These are phyloP conservation scores for Psilanteris sp. DNA, from an alignment of 1,140 invertebrate species.

Conservation along the genomic window DNA sequence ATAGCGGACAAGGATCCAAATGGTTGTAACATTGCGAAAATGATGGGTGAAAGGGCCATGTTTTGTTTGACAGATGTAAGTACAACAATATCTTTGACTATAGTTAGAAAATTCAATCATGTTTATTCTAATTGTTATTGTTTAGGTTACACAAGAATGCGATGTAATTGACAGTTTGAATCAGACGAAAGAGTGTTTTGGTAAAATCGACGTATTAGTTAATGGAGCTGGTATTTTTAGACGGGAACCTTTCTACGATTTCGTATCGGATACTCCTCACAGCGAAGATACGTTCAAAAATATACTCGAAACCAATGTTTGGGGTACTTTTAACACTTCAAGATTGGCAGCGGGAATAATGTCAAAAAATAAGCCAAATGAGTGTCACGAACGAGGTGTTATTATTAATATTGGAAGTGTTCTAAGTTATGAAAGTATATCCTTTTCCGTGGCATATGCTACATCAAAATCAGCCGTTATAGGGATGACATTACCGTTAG, in stretches of 20 bases:
- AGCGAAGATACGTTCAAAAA: constrained; percentile 43
- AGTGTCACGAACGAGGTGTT: constrained; percentile 61
- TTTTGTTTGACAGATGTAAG: constrained; percentile 64
- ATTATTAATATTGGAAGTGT: constrained; percentile 65
- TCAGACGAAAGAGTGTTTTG: constrained; percentile 54
- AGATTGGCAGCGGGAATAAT: constrained; percentile 56
- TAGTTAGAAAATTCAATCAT: too few species aligned
- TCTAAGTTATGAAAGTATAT: constrained; percentile 42
- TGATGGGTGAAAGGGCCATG: constrained; percentile 56
- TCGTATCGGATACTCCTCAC: constrained; percentile 49
- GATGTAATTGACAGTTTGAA: constrained; percentile 57
- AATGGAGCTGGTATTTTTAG: constrained; percentile 51
- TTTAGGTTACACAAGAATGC: constrained; percentile 59
- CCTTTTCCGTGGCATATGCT: constrained; percentile 59
- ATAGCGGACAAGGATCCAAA: constrained; percentile 53
- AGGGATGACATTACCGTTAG: constrained; percentile 66
- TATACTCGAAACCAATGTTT: constrained; percentile 56
- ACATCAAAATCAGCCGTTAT: constrained; percentile 49
- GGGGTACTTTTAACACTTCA: constrained; percentile 64
- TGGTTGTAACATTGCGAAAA: constrained; percentile 46
- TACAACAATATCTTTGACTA: too few species aligned
- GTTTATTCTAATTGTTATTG: too few species aligned
- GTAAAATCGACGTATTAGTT: constrained; percentile 61
- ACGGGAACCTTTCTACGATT: constrained; percentile 48
- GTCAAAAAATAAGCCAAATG: constrained; percentile 60